Base-by-base conservation (phyloP, 2,113 vertebrate genomes). In the Dicentrarchus labrax region DNA sequence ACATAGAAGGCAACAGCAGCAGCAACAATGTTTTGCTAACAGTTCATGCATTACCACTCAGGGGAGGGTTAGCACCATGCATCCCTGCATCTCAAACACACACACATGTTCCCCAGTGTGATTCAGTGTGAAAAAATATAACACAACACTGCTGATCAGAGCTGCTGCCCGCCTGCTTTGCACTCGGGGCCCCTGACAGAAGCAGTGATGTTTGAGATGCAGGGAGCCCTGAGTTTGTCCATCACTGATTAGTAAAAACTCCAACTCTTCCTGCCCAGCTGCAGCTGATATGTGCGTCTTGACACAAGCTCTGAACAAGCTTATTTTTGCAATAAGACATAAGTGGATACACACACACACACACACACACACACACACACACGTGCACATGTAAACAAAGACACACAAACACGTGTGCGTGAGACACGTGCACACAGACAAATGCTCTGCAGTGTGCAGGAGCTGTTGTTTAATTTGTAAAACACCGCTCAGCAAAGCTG, bases 41-140 rank as follows among this genome's bases (percentile, higher is more conserved):
- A 94, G 91, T 93, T 94, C 93, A 96, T 94, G 95, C 94, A 94
- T 94, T 94, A 93, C 92, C 61, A 94, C 92, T 93, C 94, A 93
- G 90, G 93, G 94, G 94, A 96, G 91, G 79, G 91, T 88, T 90
- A 89, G 84, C 91, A 89, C 84, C 83, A 91, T 91, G 91, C 90
- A 93, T 94, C 90, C 90, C 87, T 92, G 93, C 93, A 94, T 95
- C 93, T 93, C 91, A 93, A 94, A 94, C 89, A 91, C 86, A 91
- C 91, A 88, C 85, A 88, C 87, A 61, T 50, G 72, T 73, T 92
- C 92, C 93, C 93, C 79, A 80, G 90, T 94, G 95, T 92, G 90
- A 92, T 93, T 72, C 90, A 72, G 71, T 70, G 64, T 53, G 48
- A 9, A 39, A 86, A 86, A 74, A 66, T 69, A 86, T 50, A 90